Evolutionary conservation across 2,113 vertebrate genomes (phyloP).

Genomic region (Podarcis raffonei): DNA sequence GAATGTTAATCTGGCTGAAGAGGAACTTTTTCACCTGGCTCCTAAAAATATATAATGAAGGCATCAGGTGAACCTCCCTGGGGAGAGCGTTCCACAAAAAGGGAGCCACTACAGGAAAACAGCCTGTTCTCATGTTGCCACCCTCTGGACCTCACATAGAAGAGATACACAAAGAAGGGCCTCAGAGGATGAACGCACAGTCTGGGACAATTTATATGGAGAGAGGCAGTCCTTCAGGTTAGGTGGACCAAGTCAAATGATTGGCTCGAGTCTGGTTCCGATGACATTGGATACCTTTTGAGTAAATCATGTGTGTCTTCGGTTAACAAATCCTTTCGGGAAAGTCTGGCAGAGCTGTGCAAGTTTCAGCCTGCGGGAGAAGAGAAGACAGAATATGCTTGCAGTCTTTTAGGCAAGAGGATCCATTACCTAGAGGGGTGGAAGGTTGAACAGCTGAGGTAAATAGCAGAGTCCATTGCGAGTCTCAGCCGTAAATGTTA

Average conservation of each 20-base stretch:
- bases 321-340: not conserved
- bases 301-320: not conserved
- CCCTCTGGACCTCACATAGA: no score
- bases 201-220: no score
- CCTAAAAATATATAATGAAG: no score
- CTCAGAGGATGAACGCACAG: no score
- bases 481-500: not conserved
- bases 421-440: no score
- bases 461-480: not conserved
- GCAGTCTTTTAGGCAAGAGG: not conserved
- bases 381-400: not conserved
- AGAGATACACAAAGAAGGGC: no score
- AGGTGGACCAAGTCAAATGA: not conserved
- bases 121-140: no score
- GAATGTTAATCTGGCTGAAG: no score
- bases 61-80: no score
- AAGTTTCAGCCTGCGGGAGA: not conserved
- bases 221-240: not conserved
- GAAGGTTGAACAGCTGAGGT: not conserved
- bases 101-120: no score
- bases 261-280: not conserved
- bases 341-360: not conserved
- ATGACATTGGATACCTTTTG: not conserved
- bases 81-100: no score
- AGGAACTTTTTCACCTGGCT: no score